Evolutionary conservation across 2,113 vertebrate species (phyloP), one percentile per base, ranked within the genome.

Genomic region (Blennius ocellaris): DNA sequence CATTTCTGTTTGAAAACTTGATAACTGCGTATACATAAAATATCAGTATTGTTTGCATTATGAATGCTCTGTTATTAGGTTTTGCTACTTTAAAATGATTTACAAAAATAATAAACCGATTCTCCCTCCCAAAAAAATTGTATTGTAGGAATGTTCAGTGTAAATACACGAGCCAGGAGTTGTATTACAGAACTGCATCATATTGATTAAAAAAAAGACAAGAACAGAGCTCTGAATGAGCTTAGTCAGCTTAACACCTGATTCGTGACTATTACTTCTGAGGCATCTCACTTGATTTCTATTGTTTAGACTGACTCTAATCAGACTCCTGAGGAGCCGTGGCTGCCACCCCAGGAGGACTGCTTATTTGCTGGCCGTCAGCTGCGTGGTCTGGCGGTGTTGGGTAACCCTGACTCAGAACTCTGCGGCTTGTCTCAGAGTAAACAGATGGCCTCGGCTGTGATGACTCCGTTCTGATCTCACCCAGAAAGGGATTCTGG

Each of bases 391-490:
- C 72, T 70, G 59, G 68, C 11, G 63, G 84, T 78, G 81, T 85
- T 87, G 76, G 74, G 78, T 86, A 83, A 86, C 84, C 87, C 79
- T 78, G 82, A 88, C 55, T 90, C 78, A 81, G 76, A 81, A 81
- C 71, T 73, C 78, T 88, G 63, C 7, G 77, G 84, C 87, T 84
- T 69, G 83, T 66, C 77, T 83, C 73, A 75, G 16, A 89, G 78
- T 87, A 92, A 92, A 93, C 89, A 92, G 86, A 90, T 87, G 80
- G 85, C 89, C 78, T 82, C 30, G 21, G 57, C 77, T 78, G 72
- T 83, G 87, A 91, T 84, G 87, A 86, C 76, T 60, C 71, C 61
- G 73, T 84, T 82, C 74, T 83, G 84, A 82, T 91, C 78, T 84
- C 67, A 70, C 57, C 78, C 81, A 85, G 89, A 84, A 83, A 82